A percentile compares a stretch with the other conserved stretches of the same genome.
These are phyloP conservation scores for Leguminivora glycinivorella DNA, from an alignment of 1,140 invertebrate species.

Conservation along the genomic window DNA sequence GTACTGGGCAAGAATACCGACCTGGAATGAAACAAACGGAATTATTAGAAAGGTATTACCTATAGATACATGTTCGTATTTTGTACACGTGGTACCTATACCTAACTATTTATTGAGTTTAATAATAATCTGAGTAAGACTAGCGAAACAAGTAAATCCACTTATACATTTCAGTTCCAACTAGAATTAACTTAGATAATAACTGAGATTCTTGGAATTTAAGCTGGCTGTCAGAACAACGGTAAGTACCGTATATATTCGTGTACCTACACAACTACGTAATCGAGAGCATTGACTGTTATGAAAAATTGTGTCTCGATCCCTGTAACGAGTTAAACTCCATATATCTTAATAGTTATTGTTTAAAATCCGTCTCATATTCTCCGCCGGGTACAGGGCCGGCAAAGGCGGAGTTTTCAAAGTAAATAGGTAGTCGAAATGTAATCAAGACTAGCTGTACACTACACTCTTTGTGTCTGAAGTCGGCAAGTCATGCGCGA, in stretches of 20 bases:
- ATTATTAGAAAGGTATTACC: not conserved
- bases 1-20: constrained; percentile 86
- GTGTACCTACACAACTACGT: too few species aligned
- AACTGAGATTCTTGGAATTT: not conserved
- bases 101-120: too few species aligned
- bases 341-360: not conserved
- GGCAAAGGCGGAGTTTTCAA: not conserved
- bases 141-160: not conserved
- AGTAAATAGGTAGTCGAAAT: not conserved
- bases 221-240: not conserved
- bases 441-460: constrained; percentile 17
- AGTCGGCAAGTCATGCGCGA: constrained; percentile 15
- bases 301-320: too few species aligned
- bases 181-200: not conserved
- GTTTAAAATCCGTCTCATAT: not conserved
- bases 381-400: not conserved
- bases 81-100: too few species aligned
- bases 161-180: not conserved
- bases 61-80: not conserved
- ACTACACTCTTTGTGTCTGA: constrained; percentile 18
- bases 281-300: too few species aligned
- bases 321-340: too few species aligned
- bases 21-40: constrained; percentile 57
- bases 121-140: not conserved
- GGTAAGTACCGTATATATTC: too few species aligned